Evolutionary conservation across 2,888 invertebrate species (phyloP), one percentile per base, ranked within the genome.

Genomic region (Diaperis boleti): DNA sequence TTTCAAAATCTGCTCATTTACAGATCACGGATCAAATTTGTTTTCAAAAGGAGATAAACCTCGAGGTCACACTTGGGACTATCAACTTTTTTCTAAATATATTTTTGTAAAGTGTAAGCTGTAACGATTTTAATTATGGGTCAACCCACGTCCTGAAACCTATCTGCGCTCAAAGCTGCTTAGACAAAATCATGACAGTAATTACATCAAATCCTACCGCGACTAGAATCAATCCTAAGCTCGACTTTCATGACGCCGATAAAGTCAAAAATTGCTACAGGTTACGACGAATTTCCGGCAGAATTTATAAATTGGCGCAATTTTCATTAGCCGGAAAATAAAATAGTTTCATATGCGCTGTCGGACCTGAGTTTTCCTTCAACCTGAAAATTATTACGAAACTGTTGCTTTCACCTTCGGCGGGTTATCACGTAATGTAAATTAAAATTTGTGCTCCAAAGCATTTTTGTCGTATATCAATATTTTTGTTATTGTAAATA

Each of bases 231-330:
- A 11, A 15, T 6, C 22, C 15, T 20, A 8, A 14, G 26, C 29
- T 45, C 4, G 18, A 44, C 10, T 22, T 44, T 44, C 29, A 45
- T 10, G 45, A 45, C 10, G 29, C 11, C 29, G 11, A 45, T 20
- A 20, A 20, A 20, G 4, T 20, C 20, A 20, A 20, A 20, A 20
- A 20, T 20, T 3, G 6, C 20, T 6, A 20, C 20, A 20, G 20
- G 20, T 20, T 20, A 20, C 20, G 20, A 20, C 20, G 45, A 29
- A 45, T 31, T 45, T 45, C 29, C 15, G 26, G 26, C 45, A 26
- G 45, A 45, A 45, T 45, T 45, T 45, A 45, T 45, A 45, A 45
- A 45, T 45, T 45, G 41, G 41, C 15, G 17, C 17, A 7, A n/a
- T 41, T 41, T 41, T 45, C 26, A 31, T 45, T 45, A 45, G 20